phyloP scores from a whole-genome alignment of 1,140 invertebrate species.

The Drosophila ironensis region DNA sequence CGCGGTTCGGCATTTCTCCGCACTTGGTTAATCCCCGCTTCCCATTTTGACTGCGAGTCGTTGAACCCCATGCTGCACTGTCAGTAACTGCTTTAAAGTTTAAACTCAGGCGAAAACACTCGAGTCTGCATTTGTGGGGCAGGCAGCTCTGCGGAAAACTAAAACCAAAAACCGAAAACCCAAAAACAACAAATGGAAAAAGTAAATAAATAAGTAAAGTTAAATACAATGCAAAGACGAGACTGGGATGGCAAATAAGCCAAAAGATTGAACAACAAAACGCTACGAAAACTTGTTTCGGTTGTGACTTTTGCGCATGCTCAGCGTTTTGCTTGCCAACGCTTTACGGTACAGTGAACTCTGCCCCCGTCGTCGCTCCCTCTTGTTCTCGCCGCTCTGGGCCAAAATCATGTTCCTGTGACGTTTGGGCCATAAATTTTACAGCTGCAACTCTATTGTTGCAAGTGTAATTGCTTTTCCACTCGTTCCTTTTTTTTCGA shows the following conservation, averaged over 20 bases:
- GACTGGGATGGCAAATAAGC: constrained; percentile 17
- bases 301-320: constrained; percentile 72
- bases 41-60: constrained; percentile 26
- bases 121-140: constrained; percentile 48
- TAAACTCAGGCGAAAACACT: constrained; percentile 22
- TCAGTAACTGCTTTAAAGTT: not conserved
- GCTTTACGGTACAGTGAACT: constrained; percentile 78
- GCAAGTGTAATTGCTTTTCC: constrained; percentile 67
- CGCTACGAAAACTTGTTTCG: constrained; percentile 66
- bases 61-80: constrained; percentile 32
- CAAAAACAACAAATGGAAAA: constrained; percentile 19
- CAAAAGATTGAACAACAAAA: constrained; percentile 44
- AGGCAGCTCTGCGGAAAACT: constrained; percentile 15
- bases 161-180: constrained; percentile 16
- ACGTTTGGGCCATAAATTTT: constrained; percentile 71
- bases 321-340: constrained; percentile 61
- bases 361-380: constrained; percentile 7
- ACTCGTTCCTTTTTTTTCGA: constrained; percentile 29
- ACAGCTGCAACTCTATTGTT: constrained; percentile 73
- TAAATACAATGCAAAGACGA: constrained; percentile 30
- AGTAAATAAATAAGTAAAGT: constrained; percentile 16
- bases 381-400: not conserved
- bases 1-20: constrained; percentile 39
- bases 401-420: constrained; percentile 66
- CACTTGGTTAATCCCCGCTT: not conserved